Percentiles rank a stretch among this genome's conserved stretches.
phyloP scores from a whole-genome alignment of 2,797 vertebrate genomes.

The Spinus pinus region DNA sequence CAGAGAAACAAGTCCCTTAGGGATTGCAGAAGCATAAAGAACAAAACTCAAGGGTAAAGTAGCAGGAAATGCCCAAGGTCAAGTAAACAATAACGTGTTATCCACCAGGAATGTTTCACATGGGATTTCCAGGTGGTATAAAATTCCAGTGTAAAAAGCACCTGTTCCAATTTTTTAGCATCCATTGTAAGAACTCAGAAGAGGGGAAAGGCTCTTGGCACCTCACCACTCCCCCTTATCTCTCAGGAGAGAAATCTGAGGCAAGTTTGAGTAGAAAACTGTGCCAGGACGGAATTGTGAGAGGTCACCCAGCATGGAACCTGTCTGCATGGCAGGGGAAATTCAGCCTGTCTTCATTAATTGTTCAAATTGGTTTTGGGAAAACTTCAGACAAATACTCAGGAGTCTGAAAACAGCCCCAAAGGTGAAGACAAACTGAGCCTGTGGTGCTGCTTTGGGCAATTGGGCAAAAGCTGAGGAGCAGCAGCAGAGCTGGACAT shows the following conservation, averaged over 20 bases:
- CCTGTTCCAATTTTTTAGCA: not conserved
- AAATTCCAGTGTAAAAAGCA: not conserved
- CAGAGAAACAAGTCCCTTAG: not conserved
- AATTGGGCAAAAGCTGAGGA: not conserved
- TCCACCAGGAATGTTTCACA: not conserved
- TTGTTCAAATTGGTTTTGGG: not conserved
- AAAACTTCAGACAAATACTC: not conserved
- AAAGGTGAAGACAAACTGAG: not conserved
- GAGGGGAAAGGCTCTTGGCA: not conserved
- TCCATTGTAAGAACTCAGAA: not conserved
- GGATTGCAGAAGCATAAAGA: not conserved
- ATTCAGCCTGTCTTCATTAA: not conserved
- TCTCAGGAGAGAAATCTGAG: not conserved
- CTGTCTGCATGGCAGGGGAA: accelerated
- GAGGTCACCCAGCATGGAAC: not conserved
- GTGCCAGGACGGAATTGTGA: not conserved
- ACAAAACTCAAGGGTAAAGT: not conserved
- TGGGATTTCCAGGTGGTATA: not conserved
- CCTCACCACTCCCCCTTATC: not conserved
- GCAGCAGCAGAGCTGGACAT: not conserved
- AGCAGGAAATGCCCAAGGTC: not conserved
- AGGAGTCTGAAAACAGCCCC: not conserved
- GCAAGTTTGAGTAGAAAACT: not conserved
- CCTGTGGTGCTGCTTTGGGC: not conserved
- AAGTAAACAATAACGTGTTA: not conserved